Evolutionary conservation across 2,888 invertebrate species (phyloP).

Genomic region (Cephonodes hylas): DNA sequence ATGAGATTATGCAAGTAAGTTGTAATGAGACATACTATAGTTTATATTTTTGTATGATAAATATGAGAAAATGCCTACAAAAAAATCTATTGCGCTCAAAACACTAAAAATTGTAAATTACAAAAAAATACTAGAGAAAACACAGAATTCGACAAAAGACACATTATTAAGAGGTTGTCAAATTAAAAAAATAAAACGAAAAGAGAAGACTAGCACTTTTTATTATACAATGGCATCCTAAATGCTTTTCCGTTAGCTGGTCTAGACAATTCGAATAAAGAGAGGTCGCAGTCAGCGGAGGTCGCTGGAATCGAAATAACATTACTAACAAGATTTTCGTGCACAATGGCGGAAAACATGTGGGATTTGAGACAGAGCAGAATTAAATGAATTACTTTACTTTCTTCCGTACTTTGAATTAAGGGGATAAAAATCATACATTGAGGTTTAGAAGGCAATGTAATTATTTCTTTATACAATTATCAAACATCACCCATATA

Average conservation of each 20-base stretch:
- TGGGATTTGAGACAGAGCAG: neutral
- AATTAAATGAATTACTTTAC: neutral
- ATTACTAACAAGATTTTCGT: slow-evolving; percentile 6
- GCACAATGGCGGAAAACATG: neutral
- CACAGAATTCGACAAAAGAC: no score
- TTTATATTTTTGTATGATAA: no score
- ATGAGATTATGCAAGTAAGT: no score
- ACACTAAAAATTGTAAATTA: no score
- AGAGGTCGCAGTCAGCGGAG: neutral
- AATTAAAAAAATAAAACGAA: neutral
- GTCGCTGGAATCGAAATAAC: neutral
- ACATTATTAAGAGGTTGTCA: neutral
- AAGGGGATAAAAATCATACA: neutral
- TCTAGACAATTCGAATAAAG: slow-evolving; percentile 4
- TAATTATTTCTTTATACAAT: neutral
- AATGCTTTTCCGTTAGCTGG: neutral
- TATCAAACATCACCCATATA: neutral
- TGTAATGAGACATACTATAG: no score
- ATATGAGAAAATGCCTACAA: no score
- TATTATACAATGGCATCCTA: neutral
- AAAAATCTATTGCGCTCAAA: no score
- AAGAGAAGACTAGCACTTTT: neutral
- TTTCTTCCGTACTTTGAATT: neutral
- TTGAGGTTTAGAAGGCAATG: neutral
- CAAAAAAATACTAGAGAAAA: no score